Base-by-base conservation (phyloP, 1,140 invertebrate genomes). In the Microvelia longipes region DNA sequence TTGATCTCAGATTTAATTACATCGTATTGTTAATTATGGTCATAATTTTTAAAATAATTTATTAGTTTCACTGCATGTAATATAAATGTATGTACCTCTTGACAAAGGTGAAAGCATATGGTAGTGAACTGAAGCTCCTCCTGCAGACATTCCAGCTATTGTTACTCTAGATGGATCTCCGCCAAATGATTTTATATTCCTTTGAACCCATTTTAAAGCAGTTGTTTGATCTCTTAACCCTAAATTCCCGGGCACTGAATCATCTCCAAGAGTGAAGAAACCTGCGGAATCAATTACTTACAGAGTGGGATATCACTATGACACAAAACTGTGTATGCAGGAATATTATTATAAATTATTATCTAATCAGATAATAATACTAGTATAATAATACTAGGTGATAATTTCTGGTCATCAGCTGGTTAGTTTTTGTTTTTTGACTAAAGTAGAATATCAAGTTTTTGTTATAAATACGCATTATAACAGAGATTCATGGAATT, bases 191-290 rank as follows among this genome's bases (percentile, higher is more conserved):
- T 79, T 78, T 67, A 85, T 84, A 73, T 86, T 85, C 24, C 81
- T 79, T 77, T 78, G 80, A 1, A 88, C 77, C 87, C 87, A 89
- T 72, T 84, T 79, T 1, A 89, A 72, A 1, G 87, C 87, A 68
- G 83, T 76, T 0, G 82, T 77, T 75, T 88, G 86, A 77, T 88
- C 87, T 76, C 84, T 85, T 1, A 89, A 73, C 0, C 85, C 85
- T 28, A 79, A 80, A 77, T 87, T 87, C 1, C 86, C 86, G 0
- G 83, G 80, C 1, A 80, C 77, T 2, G 77, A 75, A 0, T 78
- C 75, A 71, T 85, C 83, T 1, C 81, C 83, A 0, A 83, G 82
- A 68, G 83, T 83, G 0, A 85, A 75, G 75, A 86, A 86, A 28
- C 84, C 82, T 82, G 66, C 5, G 19, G n/a, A n/a, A n/a, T n/a